phyloP scores from a whole-genome alignment of 2,888 invertebrate genomes.

The Rotaria magnacalcarata region DNA sequence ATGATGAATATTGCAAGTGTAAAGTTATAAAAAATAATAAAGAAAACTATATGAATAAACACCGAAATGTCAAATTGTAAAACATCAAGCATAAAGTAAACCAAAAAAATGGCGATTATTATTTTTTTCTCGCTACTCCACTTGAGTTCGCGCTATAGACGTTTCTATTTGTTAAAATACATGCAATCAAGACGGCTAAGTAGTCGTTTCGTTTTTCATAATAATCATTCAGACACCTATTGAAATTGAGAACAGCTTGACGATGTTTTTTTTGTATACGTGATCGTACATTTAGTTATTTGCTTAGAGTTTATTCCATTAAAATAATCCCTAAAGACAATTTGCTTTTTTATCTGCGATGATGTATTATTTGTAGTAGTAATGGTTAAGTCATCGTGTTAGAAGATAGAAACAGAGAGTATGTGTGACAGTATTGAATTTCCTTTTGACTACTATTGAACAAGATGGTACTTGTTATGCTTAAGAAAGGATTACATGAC shows the following conservation, averaged over 20 bases:
- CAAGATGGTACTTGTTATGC: neutral
- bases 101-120: neutral
- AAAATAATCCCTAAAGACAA: neutral
- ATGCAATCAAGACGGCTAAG: neutral
- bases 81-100: neutral
- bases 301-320: neutral
- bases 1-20: neutral
- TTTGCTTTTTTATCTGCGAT: neutral
- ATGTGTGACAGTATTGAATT: neutral
- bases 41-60: neutral
- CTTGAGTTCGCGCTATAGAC: neutral
- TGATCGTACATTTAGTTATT: neutral
- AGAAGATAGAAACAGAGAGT: neutral
- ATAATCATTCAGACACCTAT: slow-evolving; percentile 4
- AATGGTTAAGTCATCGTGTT: neutral
- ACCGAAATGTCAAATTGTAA: neutral
- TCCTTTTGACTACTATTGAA: neutral
- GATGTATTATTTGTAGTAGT: neutral
- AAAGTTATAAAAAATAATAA: neutral
- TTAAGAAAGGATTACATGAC: neutral
- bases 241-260: neutral
- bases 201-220: neutral
- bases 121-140: neutral
- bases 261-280: neutral
- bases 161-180: neutral